phyloP scores from a whole-genome alignment of 1,140 invertebrate genomes.

The Gerris buenoi region DNA sequence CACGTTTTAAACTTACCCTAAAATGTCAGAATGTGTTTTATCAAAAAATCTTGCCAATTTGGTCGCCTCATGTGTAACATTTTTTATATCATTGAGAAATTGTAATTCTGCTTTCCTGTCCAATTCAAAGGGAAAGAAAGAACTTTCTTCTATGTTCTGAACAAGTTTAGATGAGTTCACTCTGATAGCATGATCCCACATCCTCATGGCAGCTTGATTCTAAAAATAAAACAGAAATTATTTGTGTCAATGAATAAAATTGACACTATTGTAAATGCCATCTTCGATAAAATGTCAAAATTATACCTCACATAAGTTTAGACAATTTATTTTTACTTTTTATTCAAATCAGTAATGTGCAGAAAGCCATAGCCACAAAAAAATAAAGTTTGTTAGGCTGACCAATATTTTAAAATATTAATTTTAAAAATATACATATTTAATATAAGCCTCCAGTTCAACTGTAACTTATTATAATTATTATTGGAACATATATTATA shows the following conservation, averaged over 20 bases:
- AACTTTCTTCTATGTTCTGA: neutral
- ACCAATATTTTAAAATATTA: no score
- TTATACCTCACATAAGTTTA: neutral
- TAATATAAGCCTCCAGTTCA: no score
- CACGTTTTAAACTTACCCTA: no score
- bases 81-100: neutral
- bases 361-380: neutral
- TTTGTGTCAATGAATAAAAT: neutral
- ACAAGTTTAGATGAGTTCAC: neutral
- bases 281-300: neutral
- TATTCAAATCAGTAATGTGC: neutral
- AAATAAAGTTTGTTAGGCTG: neutral
- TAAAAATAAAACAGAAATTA: neutral
- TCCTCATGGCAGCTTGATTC: neutral
- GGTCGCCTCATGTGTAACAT: neutral
- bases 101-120: neutral
- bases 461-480: no score
- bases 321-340: neutral
- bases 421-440: no score
- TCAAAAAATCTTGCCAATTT: neutral
- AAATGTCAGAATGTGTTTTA: neutral
- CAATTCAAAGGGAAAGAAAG: neutral
- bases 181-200: neutral
- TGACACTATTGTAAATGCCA: neutral
- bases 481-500: no score